phyloP scores from a whole-genome alignment of 2,888 invertebrate genomes.

The Halictus ligatus region DNA sequence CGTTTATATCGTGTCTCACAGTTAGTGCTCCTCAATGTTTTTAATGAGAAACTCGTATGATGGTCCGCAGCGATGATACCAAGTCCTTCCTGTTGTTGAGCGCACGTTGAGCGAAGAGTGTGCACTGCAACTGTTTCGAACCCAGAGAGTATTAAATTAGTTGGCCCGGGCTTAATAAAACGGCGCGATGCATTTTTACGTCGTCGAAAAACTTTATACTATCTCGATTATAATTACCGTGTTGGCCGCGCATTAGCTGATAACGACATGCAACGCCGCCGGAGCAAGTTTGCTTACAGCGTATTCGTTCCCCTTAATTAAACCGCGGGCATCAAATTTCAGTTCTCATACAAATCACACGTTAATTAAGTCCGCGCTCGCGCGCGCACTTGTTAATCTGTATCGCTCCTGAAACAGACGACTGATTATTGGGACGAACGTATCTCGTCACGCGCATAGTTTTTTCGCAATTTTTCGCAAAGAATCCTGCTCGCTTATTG shows the following conservation, averaged over 20 bases:
- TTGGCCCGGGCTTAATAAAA: neutral
- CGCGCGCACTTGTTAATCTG: neutral
- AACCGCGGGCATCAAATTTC: slow-evolving; percentile 28
- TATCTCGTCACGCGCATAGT: neutral
- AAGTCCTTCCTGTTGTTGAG: slow-evolving; percentile 35
- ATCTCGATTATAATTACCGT: slow-evolving; percentile 31
- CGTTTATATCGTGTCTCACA: slow-evolving; percentile 74
- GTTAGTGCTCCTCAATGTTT: slow-evolving; percentile 72
- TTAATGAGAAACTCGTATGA: slow-evolving; percentile 51
- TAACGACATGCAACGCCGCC: neutral
- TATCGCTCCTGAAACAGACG: neutral
- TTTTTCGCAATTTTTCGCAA: neutral
- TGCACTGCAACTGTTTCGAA: slow-evolving; percentile 38
- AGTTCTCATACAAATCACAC: slow-evolving; percentile 4
- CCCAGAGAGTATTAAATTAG: slow-evolving; percentile 1
- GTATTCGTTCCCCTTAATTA: slow-evolving; percentile 38
- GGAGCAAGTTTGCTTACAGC: slow-evolving; percentile 24
- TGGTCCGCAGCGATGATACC: slow-evolving; percentile 42
- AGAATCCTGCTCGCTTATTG: neutral
- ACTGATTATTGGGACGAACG: neutral
- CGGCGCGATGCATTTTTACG: slow-evolving; percentile 4
- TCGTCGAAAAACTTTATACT: neutral
- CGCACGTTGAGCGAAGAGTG: slow-evolving; percentile 62
- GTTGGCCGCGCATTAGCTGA: slow-evolving; percentile 20
- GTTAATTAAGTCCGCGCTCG: slow-evolving; percentile 25